These are phyloP conservation scores for Nymphalis io DNA, from an alignment of 1,140 invertebrate genomes.

Conservation along the genomic window DNA sequence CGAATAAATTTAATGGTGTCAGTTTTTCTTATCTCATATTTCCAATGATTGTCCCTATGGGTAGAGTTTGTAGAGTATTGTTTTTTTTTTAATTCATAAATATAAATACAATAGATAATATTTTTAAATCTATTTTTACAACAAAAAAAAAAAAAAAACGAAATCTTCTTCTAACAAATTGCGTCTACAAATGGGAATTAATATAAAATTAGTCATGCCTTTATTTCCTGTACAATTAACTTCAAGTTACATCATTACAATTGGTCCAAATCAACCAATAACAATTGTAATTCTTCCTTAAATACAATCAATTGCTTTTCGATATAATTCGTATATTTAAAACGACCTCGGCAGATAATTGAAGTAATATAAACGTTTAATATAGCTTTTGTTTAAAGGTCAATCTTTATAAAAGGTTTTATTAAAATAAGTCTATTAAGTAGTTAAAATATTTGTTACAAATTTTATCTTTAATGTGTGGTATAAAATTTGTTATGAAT, in stretches of 20 bases:
- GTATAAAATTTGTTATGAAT: neutral
- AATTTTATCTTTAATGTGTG: neutral
- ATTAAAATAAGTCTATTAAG: slow-evolving; percentile 18
- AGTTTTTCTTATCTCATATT: no score
- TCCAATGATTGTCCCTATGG: no score
- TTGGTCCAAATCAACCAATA: slow-evolving; percentile 45
- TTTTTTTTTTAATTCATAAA: no score
- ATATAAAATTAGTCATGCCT: slow-evolving; percentile 19
- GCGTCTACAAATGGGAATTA: slow-evolving; percentile 2
- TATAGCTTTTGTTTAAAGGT: slow-evolving; percentile 48
- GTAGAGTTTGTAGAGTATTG: no score
- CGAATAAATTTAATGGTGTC: no score
- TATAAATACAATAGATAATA: no score
- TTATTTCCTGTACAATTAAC: slow-evolving; percentile 25
- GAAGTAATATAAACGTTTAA: slow-evolving; percentile 41
- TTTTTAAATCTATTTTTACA: no score
- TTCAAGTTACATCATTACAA: slow-evolving; percentile 28
- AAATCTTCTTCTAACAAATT: no score
- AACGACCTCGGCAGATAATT: slow-evolving; percentile 52
- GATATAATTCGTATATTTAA: slow-evolving; percentile 50
- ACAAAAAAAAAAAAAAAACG: no score
- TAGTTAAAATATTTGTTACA: slow-evolving; percentile 1
- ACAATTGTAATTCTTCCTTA: slow-evolving; percentile 41
- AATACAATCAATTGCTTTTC: slow-evolving; percentile 35
- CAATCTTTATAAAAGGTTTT: slow-evolving; percentile 27